Evolutionary conservation across 2,888 invertebrate species (phyloP).

Genomic region (Chesias legatella): DNA sequence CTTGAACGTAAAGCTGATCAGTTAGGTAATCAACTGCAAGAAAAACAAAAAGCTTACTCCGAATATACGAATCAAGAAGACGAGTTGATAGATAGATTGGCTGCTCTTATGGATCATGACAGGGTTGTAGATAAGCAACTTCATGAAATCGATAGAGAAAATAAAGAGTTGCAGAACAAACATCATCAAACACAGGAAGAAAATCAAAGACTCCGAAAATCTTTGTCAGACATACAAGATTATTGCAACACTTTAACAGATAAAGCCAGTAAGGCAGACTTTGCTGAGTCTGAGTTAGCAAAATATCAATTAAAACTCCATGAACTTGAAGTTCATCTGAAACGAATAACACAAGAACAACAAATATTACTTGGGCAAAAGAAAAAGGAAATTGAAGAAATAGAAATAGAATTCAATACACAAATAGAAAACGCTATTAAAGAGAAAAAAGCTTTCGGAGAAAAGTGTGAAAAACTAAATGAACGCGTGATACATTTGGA

Average conservation of each 20-base stretch:
- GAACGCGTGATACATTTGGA: constrained; percentile 67
- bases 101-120: constrained; percentile 82
- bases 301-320: constrained; percentile 57
- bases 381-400: constrained; percentile 64
- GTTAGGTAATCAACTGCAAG: constrained; percentile 81
- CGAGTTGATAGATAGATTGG: constrained; percentile 81
- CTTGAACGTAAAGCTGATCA: constrained; percentile 82
- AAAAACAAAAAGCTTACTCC: constrained; percentile 78
- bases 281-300: constrained; percentile 49
- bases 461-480: constrained; percentile 70
- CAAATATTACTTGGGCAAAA: constrained; percentile 63
- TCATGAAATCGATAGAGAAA: constrained; percentile 79
- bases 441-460: constrained; percentile 69
- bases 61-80: constrained; percentile 83
- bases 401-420: constrained; percentile 68
- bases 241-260: constrained; percentile 54
- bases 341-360: constrained; percentile 53
- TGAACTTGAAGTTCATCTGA: constrained; percentile 67
- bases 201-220: constrained; percentile 68
- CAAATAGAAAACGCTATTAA: constrained; percentile 71
- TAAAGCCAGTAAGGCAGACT: constrained; percentile 56
- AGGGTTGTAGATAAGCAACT: constrained; percentile 82
- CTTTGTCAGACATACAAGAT: constrained; percentile 64
- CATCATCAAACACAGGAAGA: constrained; percentile 75
- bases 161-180: constrained; percentile 77